Conservation (phyloP, 2,113 vertebrate genomes). For the Scophthalmus maximus region DNA sequence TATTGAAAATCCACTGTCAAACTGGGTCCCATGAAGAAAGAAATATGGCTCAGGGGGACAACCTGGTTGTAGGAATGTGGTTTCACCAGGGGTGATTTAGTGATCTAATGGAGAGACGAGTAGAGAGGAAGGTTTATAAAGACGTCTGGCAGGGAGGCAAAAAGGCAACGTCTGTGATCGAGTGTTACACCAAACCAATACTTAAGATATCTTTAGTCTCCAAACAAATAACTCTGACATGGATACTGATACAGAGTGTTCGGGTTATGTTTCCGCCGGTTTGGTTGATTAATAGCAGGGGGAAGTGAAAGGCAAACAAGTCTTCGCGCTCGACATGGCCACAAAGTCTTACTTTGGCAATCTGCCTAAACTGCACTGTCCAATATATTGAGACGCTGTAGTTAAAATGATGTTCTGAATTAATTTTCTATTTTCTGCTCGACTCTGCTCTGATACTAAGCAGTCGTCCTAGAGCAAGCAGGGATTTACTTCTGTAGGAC, state of each 20-base stretch:
- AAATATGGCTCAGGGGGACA: constrained; percentile 16
- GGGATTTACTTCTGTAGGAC: too few species aligned
- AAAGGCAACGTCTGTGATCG: constrained; percentile 3
- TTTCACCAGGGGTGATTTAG: constrained; percentile 35
- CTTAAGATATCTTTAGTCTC: not conserved
- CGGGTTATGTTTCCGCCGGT: constrained; percentile 5
- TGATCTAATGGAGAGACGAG: constrained; percentile 44
- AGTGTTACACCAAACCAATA: not conserved
- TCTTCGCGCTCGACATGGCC: not conserved
- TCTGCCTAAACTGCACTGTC: not conserved
- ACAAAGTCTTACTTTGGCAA: not conserved
- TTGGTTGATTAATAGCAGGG: constrained; percentile 12
- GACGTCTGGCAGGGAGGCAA: constrained; percentile 1
- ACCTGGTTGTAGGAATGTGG: constrained; percentile 50
- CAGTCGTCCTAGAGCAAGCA: too few species aligned
- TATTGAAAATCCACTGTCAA: not conserved
- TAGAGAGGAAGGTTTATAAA: constrained; percentile 25
- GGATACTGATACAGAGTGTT: too few species aligned
- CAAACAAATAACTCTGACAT: constrained; percentile 7
- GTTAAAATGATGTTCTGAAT: not conserved
- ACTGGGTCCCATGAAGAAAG: constrained; percentile 24
- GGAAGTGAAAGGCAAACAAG: constrained; percentile 1
- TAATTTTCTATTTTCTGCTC: not conserved
- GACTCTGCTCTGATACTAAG: too few species aligned
- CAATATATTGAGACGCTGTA: not conserved